These are phyloP conservation scores for Epinephelus fuscoguttatus DNA, from an alignment of 2,113 vertebrate species.

Conservation along the genomic window DNA sequence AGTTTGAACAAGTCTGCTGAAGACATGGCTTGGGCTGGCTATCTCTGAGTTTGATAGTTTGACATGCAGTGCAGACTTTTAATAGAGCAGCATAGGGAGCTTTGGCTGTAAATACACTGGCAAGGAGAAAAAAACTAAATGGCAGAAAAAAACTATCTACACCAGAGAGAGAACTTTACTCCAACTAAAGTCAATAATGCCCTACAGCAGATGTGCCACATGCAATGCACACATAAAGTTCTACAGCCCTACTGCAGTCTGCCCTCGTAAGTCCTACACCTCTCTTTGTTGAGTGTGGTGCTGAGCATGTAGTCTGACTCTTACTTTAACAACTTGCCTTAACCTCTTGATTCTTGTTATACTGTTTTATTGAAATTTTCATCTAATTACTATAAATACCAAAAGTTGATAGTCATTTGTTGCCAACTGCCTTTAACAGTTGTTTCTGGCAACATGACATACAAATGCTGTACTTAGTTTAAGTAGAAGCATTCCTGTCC, in stretches of 20 bases:
- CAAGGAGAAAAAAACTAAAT: neutral
- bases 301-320: neutral
- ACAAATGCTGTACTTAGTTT: neutral
- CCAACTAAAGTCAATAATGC: slow-evolving; percentile 4
- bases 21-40: neutral
- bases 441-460: neutral
- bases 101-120: neutral
- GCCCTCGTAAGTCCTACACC: neutral
- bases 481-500: neutral
- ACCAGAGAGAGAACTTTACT: neutral
- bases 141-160: neutral
- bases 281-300: neutral
- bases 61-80: slow-evolving; percentile 11
- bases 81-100: neutral
- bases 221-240: neutral
- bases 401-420: too few relatives aligned
- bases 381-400: too few relatives aligned
- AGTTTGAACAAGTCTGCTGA: neutral
- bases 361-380: neutral
- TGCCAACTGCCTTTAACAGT: neutral
- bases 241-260: neutral
- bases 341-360: neutral
- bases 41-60: neutral
- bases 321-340: neutral
- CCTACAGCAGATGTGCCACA: neutral